These are phyloP conservation scores for Catostomus latipinnis DNA, from an alignment of 2,797 vertebrate species.

Conservation along the genomic window DNA sequence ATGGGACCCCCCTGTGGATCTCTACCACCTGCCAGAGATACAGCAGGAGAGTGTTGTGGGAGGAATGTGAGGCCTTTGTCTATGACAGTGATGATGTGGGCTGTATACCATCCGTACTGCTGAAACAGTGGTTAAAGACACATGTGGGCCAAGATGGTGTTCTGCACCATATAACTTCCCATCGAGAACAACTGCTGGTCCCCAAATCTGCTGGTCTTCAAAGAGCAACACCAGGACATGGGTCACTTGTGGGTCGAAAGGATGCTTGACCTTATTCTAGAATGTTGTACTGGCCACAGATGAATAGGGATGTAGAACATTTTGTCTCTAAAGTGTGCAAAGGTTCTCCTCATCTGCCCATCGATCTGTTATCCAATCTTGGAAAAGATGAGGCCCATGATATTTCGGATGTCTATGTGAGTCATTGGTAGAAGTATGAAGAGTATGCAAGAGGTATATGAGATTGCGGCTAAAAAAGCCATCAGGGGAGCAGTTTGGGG, in stretches of 20 bases:
- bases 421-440: conserved; percentile 19
- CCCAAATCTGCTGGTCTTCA: conserved; percentile 21
- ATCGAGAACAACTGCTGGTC: conserved; percentile 3
- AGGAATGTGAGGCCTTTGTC: conserved; percentile 47
- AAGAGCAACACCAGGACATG: conserved; percentile 40
- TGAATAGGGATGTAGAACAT: conserved; percentile 2
- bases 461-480: conserved; percentile 18
- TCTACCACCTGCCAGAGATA: background rate
- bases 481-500: conserved; percentile 22
- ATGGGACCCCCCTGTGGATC: conserved; percentile 35
- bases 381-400: background rate
- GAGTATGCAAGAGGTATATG: conserved; percentile 48
- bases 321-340: conserved; percentile 3
- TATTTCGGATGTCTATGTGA: conserved; percentile 27
- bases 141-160: background rate
- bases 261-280: conserved; percentile 6
- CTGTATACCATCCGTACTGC: conserved; percentile 37
- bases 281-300: conserved; percentile 30
- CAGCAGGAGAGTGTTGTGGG: conserved; percentile 1
- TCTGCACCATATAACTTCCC: background rate
- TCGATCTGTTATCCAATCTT: conserved; percentile 33
- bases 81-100: conserved; percentile 27
- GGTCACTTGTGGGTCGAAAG: conserved; percentile 27
- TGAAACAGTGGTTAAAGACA: conserved; percentile 49
- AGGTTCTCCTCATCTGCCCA: background rate